A percentile compares a stretch with the other conserved stretches of the same genome.
Conservation (phyloP, 2,113 vertebrate species). For the Osmerus mordax region DNA sequence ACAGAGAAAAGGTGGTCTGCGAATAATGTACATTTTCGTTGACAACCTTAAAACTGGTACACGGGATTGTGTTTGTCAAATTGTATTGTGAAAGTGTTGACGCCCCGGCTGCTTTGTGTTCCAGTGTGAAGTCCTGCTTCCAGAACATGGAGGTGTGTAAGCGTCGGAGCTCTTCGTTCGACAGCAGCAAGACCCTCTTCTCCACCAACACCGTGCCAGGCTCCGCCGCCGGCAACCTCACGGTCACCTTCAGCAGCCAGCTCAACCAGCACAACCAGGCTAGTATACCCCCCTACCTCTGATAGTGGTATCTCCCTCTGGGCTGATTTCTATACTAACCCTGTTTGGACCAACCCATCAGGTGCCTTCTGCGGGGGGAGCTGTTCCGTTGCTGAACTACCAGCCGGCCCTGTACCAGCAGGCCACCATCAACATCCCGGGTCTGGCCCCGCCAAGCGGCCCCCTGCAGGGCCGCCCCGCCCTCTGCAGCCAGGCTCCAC, state of each 20-base stretch:
- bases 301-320: neutral
- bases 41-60: no score
- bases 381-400: conserved; percentile 96
- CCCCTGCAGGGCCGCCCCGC: conserved; percentile 85
- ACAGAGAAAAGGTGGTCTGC: neutral
- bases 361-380: conserved; percentile 84
- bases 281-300: neutral
- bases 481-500: conserved; percentile 90
- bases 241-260: conserved; percentile 77
- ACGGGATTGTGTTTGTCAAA: no score
- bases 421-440: conserved; percentile 95
- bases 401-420: conserved; percentile 94
- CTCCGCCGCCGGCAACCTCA: conserved; percentile 93
- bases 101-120: neutral
- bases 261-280: conserved; percentile 75
- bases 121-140: conserved; percentile 97
- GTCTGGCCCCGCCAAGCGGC: conserved; percentile 91
- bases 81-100: neutral
- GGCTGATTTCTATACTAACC: conserved; percentile 1
- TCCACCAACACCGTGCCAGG: conserved; percentile 89
- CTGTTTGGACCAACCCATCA: conserved; percentile 25
- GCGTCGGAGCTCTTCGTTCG: conserved; percentile 86
- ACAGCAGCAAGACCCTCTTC: conserved; percentile 91
- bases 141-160: conserved; percentile 99
- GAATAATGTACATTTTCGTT: neutral